Base-by-base conservation (phyloP, 2,888 invertebrate genomes). In the Hetaerina titia region DNA sequence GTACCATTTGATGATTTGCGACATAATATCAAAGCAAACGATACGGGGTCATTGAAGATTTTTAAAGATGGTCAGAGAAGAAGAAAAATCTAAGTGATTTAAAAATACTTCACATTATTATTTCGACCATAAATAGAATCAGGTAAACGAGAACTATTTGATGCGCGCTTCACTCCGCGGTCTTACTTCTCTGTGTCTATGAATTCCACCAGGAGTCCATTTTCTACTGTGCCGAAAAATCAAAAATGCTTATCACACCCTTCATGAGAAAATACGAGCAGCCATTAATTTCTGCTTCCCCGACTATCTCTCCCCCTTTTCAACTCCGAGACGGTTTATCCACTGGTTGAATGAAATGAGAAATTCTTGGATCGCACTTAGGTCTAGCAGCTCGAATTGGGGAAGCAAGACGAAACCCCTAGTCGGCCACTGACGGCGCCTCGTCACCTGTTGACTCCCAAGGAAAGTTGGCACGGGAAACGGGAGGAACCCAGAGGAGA, bases 381-480 rank as follows among this genome's bases (percentile, higher is more conserved):
- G 45, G 45, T 45, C 45, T 45, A 45, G 45, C 45, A 45, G 45
- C 4, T 15, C 81, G 81, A 81, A 15, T 6, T 1, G 81, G 31
- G 81, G 81, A 81, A 15, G 13, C 81, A 31, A 31, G 31, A 31
- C 19, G 81, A 31, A 81, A 81, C 25, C 31, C 81, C 22, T 22
- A n/a, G 69, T 22, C 17, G 81, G 31, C 22, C 60, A 45, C 4
- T 45, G 1, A 45, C 31, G 11, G 81, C 81, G 81, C 19, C 81
- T 31, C 81, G 81, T 81, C 81, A 81, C 81, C 81, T 81, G 81
- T 81, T 81, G 81, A 81, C 81, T 81, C 81, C 81, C 13, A 81
- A 81, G 81, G 2, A 81, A 81, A 81, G 81, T 81, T 81, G 81
- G 31, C 81, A 81, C 81, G 81, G 13, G 31, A 81, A 9, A 25